These are phyloP conservation scores for Eonycteris spelaea DNA, from an alignment of 2,113 vertebrate species.

Conservation along the genomic window DNA sequence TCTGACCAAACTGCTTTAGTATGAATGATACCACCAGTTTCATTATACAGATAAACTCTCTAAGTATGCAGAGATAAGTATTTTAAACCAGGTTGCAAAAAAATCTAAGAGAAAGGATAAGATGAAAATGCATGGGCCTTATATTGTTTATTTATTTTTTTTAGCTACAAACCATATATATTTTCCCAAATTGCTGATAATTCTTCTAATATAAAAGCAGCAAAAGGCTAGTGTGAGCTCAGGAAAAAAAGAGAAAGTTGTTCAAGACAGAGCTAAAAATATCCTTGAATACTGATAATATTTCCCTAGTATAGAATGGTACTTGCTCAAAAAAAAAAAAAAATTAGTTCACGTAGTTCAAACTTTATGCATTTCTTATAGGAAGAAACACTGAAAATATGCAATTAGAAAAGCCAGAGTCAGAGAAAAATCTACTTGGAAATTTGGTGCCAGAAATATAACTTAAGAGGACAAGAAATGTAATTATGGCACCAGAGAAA, in stretches of 20 bases:
- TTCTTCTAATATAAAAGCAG: neutral
- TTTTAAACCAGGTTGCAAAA: neutral
- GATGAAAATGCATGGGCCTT: neutral
- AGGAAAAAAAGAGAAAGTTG: neutral
- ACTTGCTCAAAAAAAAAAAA: neutral
- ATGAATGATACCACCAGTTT: neutral
- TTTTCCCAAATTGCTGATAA: neutral
- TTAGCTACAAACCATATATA: neutral
- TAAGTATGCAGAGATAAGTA: neutral
- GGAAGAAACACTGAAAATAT: neutral
- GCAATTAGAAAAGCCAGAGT: neutral
- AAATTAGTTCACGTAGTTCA: neutral
- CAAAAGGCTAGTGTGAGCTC: neutral
- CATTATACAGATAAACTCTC: neutral
- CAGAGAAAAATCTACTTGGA: neutral
- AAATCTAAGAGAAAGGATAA: neutral
- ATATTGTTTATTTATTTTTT: neutral
- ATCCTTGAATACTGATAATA: neutral
- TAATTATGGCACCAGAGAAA: neutral
- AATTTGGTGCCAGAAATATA: neutral
- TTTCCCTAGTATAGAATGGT: neutral
- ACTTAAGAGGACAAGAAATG: neutral
- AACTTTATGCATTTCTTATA: neutral
- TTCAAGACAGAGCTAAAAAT: neutral
- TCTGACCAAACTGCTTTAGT: neutral